Base-by-base conservation (phyloP, 2,797 vertebrate genomes). In the Anabacerthia variegaticeps region DNA sequence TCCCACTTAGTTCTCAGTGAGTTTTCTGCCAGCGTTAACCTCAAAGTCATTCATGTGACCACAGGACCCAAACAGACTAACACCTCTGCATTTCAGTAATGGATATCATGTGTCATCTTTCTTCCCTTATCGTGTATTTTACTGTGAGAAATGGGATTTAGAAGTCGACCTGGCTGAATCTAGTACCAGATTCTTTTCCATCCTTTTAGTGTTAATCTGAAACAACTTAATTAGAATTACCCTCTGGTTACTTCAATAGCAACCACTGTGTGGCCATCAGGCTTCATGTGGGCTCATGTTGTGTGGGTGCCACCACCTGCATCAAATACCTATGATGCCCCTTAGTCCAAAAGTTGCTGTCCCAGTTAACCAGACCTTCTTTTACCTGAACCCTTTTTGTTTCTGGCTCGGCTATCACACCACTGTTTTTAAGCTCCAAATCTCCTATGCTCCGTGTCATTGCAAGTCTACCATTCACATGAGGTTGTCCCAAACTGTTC, bases 371-470 rank as follows among this genome's bases (percentile, higher is more conserved):
- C 74, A 88, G 82, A 14, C 44, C 39, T 59, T 63, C 66, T 81
- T 98, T 96, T 94, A 99, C 99, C 90, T 97, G 94, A 89, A 99
- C 68, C 93, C 98, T 98, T 95, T 98, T 99, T 58, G 99, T 99
- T 97, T 99, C 99, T 4, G 99, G 99, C 88, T 99, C 98, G 69
- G 99, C 99, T 56, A 98, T 99, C 92, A 99, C 99, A n/a, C 99
- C 99, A 22, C 96, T 98, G 71, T 94, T 97, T 97, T 99, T 99
- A 76, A 99, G 98, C 96, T 99, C 99, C 96, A 99, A 97, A 97
- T 99, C 99, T 92, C 99, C 99, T 63, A 99, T 99, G 96, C 99
- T 99, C 81, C 99, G 98, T 0, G 99, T 99, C 99, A 99, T 99
- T 39, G 99, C 99, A 92, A 99, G 98, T 88, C 99, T 98, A 80